phyloP scores from a whole-genome alignment of 2,113 vertebrate genomes.

The Halcyon malimbica region DNA sequence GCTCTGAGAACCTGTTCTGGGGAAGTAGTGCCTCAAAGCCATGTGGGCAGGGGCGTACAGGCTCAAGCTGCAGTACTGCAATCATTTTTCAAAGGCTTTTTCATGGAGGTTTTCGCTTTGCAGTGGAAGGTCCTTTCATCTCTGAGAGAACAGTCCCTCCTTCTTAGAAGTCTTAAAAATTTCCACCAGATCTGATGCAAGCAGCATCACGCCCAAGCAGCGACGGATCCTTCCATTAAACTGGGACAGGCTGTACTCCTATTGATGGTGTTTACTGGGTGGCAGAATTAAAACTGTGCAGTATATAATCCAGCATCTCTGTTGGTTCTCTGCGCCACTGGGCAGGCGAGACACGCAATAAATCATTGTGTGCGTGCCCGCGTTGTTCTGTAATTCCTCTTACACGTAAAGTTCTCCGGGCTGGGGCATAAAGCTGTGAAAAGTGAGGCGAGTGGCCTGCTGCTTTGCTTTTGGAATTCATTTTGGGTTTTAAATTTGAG shows the following conservation, averaged over 20 bases:
- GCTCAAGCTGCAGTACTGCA: background rate
- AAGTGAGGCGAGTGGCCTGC: background rate
- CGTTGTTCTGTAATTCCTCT: background rate
- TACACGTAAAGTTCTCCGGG: background rate
- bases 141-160: background rate
- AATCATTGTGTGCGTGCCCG: background rate
- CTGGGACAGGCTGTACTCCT: background rate
- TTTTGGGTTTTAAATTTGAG: background rate
- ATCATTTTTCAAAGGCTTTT: background rate
- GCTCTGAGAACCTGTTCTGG: background rate
- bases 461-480: background rate
- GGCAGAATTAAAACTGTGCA: background rate
- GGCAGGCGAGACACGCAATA: background rate
- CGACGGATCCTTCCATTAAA: background rate
- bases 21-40: background rate
- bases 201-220: background rate
- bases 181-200: background rate
- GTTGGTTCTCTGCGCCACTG: background rate
- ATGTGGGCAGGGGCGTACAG: background rate
- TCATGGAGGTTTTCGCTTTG: background rate
- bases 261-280: background rate
- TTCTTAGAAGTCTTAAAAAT: background rate
- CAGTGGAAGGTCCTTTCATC: background rate
- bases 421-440: background rate
- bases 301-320: background rate